Percentiles rank a stretch among this genome's conserved stretches.
Evolutionary conservation across 1,140 invertebrate species (phyloP).

Genomic region (Mizuhopecten yessoensis): DNA sequence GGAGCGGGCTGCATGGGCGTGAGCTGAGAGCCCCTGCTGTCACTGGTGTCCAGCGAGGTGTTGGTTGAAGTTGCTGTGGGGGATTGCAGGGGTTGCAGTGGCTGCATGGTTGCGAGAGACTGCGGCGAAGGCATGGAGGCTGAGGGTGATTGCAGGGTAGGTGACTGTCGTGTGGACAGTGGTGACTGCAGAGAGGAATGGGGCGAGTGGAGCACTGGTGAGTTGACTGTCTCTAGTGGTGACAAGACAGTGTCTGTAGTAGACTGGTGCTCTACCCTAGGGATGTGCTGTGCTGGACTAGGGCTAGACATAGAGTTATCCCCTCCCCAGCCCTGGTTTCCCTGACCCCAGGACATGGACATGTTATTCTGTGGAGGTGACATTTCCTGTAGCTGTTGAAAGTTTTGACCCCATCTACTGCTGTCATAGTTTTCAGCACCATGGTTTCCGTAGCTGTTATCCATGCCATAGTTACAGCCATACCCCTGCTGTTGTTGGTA

Average conservation of each 20-base stretch:
- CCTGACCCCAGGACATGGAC: slow-evolving; percentile 14
- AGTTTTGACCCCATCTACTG: background rate
- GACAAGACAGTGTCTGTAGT: background rate
- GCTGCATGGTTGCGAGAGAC: background rate
- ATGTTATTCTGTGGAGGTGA: background rate
- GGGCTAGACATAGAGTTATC: background rate
- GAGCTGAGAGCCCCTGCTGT: background rate
- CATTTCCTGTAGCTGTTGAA: background rate
- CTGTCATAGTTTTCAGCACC: background rate
- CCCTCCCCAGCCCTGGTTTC: slow-evolving; percentile 2
- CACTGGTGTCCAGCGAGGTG: background rate
- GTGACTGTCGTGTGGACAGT: background rate
- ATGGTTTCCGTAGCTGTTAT: background rate
- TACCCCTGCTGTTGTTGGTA: slow-evolving; percentile 1
- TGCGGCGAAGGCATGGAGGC: background rate
- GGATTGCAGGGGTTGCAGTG: background rate
- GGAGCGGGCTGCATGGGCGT: background rate
- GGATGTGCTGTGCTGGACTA: slow-evolving; percentile 1
- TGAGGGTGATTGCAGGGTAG: background rate
- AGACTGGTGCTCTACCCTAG: background rate
- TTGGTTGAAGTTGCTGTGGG: background rate
- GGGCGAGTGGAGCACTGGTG: background rate
- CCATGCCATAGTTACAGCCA: background rate
- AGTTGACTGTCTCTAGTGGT: background rate
- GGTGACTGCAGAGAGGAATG: background rate